A percentile compares a stretch with the other conserved stretches of the same genome.
Conservation (phyloP, 2,888 invertebrate genomes). For the Bruchidius siliquastri region DNA sequence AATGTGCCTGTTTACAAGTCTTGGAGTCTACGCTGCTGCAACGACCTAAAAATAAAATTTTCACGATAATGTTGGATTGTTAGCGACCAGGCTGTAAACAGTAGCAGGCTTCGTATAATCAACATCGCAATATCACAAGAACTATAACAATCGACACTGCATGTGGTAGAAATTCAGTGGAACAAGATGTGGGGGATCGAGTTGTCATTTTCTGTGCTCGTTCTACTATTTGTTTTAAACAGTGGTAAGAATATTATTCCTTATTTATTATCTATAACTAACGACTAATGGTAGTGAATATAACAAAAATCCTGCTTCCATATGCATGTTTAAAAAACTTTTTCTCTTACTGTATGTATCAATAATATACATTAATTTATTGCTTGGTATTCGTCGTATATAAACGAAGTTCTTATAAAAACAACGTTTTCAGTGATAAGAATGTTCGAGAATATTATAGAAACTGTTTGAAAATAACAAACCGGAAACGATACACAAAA, state of each 20-base stretch:
- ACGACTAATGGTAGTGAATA: too few species aligned
- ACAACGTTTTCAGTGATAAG: too few species aligned
- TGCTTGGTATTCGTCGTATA: too few species aligned
- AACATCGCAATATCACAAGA: neutral
- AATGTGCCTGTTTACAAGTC: neutral
- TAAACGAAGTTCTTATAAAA: too few species aligned
- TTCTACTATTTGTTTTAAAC: neutral
- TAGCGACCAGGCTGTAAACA: neutral
- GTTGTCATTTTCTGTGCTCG: neutral
- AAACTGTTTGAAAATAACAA: too few species aligned
- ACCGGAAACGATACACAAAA: too few species aligned
- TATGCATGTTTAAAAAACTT: too few species aligned
- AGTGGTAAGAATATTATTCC: neutral
- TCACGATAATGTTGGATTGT: neutral
- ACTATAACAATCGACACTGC: neutral
- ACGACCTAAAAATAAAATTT: neutral
- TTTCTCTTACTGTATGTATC: too few species aligned
- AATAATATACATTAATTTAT: too few species aligned
- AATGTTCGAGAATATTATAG: too few species aligned
- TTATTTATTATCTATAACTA: too few species aligned
- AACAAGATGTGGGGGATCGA: neutral
- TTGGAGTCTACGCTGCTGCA: neutral
- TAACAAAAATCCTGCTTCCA: too few species aligned
- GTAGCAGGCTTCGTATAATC: neutral
- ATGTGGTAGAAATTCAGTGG: neutral